These are phyloP conservation scores for Trissolcus basalis DNA, from an alignment of 1,140 invertebrate genomes.

Conservation along the genomic window DNA sequence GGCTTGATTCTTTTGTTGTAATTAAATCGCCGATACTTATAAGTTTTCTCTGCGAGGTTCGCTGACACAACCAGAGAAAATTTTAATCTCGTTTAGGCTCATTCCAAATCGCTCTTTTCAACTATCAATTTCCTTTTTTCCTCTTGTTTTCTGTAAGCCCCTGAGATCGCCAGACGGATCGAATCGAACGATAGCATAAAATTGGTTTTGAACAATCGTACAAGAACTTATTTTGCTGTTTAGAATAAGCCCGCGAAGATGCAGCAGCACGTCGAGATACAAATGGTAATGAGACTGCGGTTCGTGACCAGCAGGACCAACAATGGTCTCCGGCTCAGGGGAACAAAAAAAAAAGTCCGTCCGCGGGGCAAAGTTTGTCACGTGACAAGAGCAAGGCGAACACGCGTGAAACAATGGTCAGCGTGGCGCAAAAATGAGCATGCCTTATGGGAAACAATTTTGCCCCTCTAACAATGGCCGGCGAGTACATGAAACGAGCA, in stretches of 20 bases:
- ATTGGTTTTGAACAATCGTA: too few relatives aligned
- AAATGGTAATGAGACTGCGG: constrained; percentile 50
- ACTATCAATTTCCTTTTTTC: too few relatives aligned
- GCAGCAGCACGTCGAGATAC: constrained; percentile 35
- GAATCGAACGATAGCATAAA: too few relatives aligned
- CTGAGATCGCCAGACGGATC: too few relatives aligned
- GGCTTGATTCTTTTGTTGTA: neutral
- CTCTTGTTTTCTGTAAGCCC: too few relatives aligned
- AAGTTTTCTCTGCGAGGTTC: constrained; percentile 29
- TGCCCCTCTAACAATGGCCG: constrained; percentile 7
- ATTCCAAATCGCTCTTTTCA: too few relatives aligned
- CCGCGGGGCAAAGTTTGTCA: constrained; percentile 49
- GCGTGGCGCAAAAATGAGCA: constrained; percentile 14
- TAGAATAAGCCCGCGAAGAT: constrained; percentile 17
- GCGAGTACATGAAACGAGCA: constrained; percentile 5
- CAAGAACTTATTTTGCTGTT: too few relatives aligned
- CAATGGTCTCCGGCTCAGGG: constrained; percentile 63
- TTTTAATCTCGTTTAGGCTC: constrained; percentile 22
- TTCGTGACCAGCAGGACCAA: constrained; percentile 51
- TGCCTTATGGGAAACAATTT: constrained; percentile 24
- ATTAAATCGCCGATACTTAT: constrained; percentile 22
- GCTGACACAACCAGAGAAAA: constrained; percentile 10
- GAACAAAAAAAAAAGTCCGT: constrained; percentile 49
- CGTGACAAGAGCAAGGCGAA: constrained; percentile 41
- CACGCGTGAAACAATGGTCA: constrained; percentile 57